phyloP scores from a whole-genome alignment of 2,888 invertebrate genomes.

The Sthenelais limicola region DNA sequence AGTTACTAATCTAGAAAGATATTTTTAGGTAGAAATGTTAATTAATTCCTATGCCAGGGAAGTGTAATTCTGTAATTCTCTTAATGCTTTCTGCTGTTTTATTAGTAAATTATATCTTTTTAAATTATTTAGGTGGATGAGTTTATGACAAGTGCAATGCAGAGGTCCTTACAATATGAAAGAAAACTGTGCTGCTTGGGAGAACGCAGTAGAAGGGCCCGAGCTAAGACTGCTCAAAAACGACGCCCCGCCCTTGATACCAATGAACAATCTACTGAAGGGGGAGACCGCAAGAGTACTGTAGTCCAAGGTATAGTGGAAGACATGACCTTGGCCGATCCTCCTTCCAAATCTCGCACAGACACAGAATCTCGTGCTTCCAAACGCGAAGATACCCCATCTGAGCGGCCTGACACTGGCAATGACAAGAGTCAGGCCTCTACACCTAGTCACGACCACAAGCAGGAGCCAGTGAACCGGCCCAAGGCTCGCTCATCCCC shows the following conservation, averaged over 20 bases:
- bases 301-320: constrained; percentile 27
- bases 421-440: constrained; percentile 1
- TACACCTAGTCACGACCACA: constrained; percentile 12
- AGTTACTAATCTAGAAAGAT: too few relatives aligned
- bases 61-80: not conserved
- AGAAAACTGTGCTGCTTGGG: constrained; percentile 62
- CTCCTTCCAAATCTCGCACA: not conserved
- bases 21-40: too few relatives aligned
- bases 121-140: constrained; percentile 50
- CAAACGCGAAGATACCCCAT: constrained; percentile 1
- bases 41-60: too few relatives aligned
- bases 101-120: too few relatives aligned
- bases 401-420: not conserved
- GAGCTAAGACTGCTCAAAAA: not conserved
- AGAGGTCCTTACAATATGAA: constrained; percentile 67
- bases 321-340: constrained; percentile 17
- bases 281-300: not conserved
- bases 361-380: not conserved
- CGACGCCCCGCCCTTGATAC: not conserved
- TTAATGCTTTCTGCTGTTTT: constrained; percentile 7
- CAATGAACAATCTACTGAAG: not conserved
- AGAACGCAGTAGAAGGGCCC: constrained; percentile 24
- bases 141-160: constrained; percentile 59
- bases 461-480: constrained; percentile 1
- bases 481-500: constrained; percentile 13